Evolutionary conservation across 2,888 invertebrate genomes (phyloP), one percentile per base, ranked within the genome.

Genomic region (Noctua janthina): DNA sequence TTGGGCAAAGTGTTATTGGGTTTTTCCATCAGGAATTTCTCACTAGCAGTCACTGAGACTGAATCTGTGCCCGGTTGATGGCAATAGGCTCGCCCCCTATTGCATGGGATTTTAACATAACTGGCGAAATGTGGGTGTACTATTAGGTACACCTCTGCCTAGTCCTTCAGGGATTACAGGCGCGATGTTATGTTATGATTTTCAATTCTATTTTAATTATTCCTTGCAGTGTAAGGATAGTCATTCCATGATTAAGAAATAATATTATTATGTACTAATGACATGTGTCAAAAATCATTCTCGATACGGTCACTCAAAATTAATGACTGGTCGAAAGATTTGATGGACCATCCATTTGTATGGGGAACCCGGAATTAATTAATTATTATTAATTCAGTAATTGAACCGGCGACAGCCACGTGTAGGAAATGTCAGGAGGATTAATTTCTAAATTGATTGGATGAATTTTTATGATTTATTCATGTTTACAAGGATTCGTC

Each of bases 301-400:
- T 51, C 29, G 39, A 59, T 29, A 39, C 29, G 17, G 29, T 35
- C 82, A 54, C 46, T 78, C 43, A 15, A 74, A 74, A 76, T 76
- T 76, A 85, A 85, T 82, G 78, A 35, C 35, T 39, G 29, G 5
- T 20, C 17, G 15, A 51, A 29, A 73, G 13, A 49, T 71, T 59
- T 62, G 69, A 81, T 75, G 29, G 72, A 15, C 56, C 20, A 29
- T 17, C 23, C 59, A 51, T 76, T 84, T 66, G 35, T 81, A 62
- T 64, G 17, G 13, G 39, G 5, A 54, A 59, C n/a, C 51, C 35
- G 23, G 29, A 29, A 29, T 29, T 29, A 29, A 29, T 29, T 29
- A 29, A 29, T 29, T 29, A 15, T 17, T n/a, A 51, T 81, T 73
- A 77, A 85, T 83, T 73, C n/a, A 78, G 64, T 74, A 35, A 74